These are phyloP conservation scores for Hydriomena furcata DNA, from an alignment of 2,888 invertebrate genomes.

Conservation along the genomic window DNA sequence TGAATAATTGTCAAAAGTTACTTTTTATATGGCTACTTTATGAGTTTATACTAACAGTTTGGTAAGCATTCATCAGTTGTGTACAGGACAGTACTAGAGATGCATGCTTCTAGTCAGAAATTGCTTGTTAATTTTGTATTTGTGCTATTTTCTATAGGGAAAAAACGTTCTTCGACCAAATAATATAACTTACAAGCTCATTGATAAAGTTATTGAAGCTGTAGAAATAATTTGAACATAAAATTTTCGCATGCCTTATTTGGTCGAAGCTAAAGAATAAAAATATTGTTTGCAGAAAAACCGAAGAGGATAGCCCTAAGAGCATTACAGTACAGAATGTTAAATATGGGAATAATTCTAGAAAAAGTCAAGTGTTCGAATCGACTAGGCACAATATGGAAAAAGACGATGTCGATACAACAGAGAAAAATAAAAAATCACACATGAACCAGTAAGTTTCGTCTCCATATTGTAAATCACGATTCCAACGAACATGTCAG, in stretches of 20 bases:
- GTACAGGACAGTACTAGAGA: slow-evolving; percentile 13
- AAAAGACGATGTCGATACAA: slow-evolving; percentile 88
- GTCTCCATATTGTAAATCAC: slow-evolving; percentile 23
- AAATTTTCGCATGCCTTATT: background rate
- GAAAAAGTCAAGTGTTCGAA: slow-evolving; percentile 88
- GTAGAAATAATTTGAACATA: too few species aligned
- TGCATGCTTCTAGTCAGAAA: slow-evolving; percentile 17
- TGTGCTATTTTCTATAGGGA: slow-evolving; percentile 20
- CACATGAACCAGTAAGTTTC: slow-evolving; percentile 74
- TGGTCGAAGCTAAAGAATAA: slow-evolving; percentile 28
- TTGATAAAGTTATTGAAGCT: background rate
- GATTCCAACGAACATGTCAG: slow-evolving; percentile 17
- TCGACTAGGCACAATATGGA: slow-evolving; percentile 88
- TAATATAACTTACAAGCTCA: slow-evolving; percentile 1
- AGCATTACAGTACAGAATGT: slow-evolving; percentile 74
- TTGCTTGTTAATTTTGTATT: slow-evolving; percentile 22
- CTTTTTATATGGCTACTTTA: background rate
- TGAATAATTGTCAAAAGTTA: too few species aligned
- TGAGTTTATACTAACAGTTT: slow-evolving; percentile 10
- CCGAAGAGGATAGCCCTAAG: slow-evolving; percentile 76
- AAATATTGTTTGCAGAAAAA: slow-evolving; percentile 75
- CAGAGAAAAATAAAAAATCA: slow-evolving; percentile 84
- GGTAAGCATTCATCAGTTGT: slow-evolving; percentile 15
- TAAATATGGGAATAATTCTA: slow-evolving; percentile 73
- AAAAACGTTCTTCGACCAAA: slow-evolving; percentile 18